A percentile compares a stretch with the other conserved stretches of the same genome.
Conservation (phyloP, 2,113 vertebrate genomes). For the Arvicanthis niloticus region DNA sequence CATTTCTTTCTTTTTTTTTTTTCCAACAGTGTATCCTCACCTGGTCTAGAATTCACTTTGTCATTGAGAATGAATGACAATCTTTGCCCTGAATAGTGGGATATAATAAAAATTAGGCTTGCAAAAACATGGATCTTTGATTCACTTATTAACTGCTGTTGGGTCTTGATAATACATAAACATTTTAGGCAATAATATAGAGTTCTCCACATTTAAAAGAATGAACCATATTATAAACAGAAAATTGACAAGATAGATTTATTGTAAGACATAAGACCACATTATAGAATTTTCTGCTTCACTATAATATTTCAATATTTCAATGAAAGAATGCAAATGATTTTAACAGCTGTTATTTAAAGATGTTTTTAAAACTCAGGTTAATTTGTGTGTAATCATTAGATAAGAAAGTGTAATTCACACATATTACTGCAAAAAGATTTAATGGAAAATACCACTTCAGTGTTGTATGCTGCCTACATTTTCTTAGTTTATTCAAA, state of each 20-base stretch:
- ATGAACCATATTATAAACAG: background rate
- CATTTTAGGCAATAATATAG: background rate
- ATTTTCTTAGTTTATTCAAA: background rate
- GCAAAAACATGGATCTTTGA: background rate
- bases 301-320: background rate
- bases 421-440: background rate
- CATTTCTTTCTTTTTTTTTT: background rate
- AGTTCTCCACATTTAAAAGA: background rate
- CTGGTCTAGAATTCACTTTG: background rate
- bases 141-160: background rate
- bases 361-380: background rate
- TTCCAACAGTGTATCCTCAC: accelerated
- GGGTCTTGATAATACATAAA: background rate
- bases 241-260: background rate
- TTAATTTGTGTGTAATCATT: background rate
- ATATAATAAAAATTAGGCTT: background rate
- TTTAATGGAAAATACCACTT: background rate
- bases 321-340: background rate
- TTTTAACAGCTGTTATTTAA: background rate
- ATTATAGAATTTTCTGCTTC: background rate
- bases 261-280: accelerated
- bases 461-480: background rate
- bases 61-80: background rate
- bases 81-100: background rate
- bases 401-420: background rate